These are phyloP conservation scores for Boloria selene DNA, from an alignment of 2,888 invertebrate species.

Conservation along the genomic window DNA sequence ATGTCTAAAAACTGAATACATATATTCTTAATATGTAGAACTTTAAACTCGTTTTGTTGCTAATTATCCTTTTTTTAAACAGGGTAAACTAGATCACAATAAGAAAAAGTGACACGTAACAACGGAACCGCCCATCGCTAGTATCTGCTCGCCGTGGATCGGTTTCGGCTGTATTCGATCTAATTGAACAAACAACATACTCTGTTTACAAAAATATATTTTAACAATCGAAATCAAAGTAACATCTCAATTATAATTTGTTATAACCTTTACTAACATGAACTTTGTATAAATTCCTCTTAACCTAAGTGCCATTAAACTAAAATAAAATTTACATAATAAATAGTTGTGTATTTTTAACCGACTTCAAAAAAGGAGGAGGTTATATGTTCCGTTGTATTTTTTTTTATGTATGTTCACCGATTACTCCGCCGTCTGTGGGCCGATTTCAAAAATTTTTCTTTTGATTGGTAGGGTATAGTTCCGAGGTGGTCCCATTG, in stretches of 20 bases:
- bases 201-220: slow-evolving; percentile 1
- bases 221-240: neutral
- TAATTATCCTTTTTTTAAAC: slow-evolving; percentile 39
- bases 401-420: no score
- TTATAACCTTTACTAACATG: neutral
- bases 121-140: slow-evolving; percentile 42
- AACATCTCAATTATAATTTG: neutral
- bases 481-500: no score
- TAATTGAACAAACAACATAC: slow-evolving; percentile 30
- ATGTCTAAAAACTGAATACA: no score
- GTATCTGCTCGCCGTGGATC: slow-evolving; percentile 46
- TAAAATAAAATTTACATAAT: slow-evolving; percentile 12
- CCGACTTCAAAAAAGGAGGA: no score
- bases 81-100: slow-evolving; percentile 56
- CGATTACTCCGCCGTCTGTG: no score
- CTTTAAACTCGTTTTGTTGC: no score
- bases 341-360: neutral
- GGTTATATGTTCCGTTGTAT: no score
- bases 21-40: no score
- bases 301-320: slow-evolving; percentile 16
- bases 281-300: slow-evolving; percentile 9
- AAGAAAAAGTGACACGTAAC: slow-evolving; percentile 66
- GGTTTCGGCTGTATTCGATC: slow-evolving; percentile 46
- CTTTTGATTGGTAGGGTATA: no score
- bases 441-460: no score